These are phyloP conservation scores for Xestia rhomboidea DNA, from an alignment of 2,888 invertebrate species.

Conservation along the genomic window DNA sequence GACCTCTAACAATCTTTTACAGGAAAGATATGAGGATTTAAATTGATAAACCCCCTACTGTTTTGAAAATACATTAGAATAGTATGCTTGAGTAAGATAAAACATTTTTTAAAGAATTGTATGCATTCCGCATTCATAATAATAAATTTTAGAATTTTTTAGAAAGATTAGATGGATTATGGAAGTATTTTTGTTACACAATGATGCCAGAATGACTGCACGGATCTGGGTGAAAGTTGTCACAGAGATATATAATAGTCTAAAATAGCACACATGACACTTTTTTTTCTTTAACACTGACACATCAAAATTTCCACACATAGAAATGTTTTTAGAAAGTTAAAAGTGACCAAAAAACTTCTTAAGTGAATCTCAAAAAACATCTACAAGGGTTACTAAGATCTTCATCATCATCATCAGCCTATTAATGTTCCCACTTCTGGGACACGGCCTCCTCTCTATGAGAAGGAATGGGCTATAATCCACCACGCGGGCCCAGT, in stretches of 20 bases:
- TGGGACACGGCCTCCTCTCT: no score
- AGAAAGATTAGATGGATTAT: no score
- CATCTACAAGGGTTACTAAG: background rate
- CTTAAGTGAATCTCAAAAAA: background rate
- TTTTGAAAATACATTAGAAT: background rate
- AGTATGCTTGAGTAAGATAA: background rate
- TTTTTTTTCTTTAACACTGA: no score
- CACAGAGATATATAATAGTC: background rate
- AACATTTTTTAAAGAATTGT: no score
- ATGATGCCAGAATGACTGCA: background rate
- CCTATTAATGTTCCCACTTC: no score
- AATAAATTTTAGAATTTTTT: no score
- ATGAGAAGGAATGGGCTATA: no score
- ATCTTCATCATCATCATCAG: no score
- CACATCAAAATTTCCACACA: background rate
- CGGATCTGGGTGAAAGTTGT: background rate
- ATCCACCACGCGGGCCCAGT: no score
- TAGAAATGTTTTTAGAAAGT: background rate
- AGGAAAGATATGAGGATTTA: background rate
- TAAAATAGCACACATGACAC: no score
- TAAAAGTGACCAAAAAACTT: background rate
- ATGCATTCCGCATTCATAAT: no score
- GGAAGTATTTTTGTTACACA: background rate
- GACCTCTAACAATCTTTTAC: constrained; percentile 16
- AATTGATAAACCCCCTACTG: background rate